phyloP scores from a whole-genome alignment of 2,113 vertebrate species.

The Lepidothrix coronata region DNA sequence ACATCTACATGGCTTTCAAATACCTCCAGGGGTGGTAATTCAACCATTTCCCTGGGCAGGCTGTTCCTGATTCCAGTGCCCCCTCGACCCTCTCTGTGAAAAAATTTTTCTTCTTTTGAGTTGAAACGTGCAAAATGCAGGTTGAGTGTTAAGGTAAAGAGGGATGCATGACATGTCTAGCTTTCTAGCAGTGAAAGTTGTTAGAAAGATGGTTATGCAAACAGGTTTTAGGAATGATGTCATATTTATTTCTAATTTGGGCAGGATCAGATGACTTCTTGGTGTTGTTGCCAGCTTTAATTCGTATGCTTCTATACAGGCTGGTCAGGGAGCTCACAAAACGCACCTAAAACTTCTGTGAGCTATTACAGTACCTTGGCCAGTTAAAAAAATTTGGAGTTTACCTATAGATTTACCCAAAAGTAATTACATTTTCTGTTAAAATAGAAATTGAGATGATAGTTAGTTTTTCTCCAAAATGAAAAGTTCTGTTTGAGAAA shows the following conservation, averaged over 20 bases:
- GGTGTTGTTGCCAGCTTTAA: neutral
- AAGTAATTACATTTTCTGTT: neutral
- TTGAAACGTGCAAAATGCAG: neutral
- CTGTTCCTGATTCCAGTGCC: neutral
- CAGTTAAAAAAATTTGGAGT: neutral
- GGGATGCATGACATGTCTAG: accelerated
- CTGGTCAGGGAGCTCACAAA: neutral
- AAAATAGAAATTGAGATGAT: neutral
- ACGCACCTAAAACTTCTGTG: neutral
- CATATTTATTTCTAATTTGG: neutral
- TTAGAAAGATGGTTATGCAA: neutral
- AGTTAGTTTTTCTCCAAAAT: neutral
- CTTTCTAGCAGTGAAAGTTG: neutral
- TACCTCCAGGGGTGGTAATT: neutral
- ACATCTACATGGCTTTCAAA: neutral
- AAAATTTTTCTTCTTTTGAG: neutral
- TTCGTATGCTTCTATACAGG: neutral
- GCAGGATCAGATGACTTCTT: neutral
- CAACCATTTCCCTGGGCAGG: neutral
- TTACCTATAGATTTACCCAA: neutral
- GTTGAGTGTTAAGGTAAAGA: neutral
- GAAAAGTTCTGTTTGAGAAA: neutral
- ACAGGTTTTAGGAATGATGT: neutral
- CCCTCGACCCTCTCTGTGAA: neutral
- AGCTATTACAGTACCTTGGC: neutral